Evolutionary conservation across 2,113 vertebrate species (phyloP).

Genomic region (Asarcornis scutulata): DNA sequence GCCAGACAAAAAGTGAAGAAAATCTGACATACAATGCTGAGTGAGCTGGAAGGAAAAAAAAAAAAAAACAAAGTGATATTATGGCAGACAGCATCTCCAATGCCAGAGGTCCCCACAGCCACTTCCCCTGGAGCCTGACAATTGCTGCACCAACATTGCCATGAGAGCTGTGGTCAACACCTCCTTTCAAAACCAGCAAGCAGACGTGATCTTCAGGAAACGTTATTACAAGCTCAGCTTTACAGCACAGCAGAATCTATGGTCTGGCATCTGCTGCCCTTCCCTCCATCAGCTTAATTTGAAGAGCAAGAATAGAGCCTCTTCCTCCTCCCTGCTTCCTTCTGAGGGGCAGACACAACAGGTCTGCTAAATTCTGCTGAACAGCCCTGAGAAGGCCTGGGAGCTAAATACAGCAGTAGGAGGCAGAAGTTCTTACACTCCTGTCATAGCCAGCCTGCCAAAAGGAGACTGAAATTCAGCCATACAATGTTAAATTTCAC

Average conservation of each 20-base stretch:
- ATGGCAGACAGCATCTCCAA: neutral
- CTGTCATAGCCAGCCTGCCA: neutral
- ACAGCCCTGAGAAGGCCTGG: neutral
- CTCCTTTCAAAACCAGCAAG: neutral
- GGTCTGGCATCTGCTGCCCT: neutral
- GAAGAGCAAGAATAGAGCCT: neutral
- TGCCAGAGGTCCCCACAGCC: too few species aligned
- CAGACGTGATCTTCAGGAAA: neutral
- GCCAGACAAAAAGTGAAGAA: too few species aligned
- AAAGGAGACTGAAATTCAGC: neutral
- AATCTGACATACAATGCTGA: accelerated
- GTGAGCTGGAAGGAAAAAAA: neutral
- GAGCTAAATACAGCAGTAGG: neutral
- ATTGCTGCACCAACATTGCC: neutral
- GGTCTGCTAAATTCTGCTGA: neutral
- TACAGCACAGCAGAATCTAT: neutral
- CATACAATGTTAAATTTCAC: accelerated
- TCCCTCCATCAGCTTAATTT: neutral
- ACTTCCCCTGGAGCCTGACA: neutral
- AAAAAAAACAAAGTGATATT: neutral
- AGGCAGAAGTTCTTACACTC: neutral
- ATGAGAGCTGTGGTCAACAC: neutral
- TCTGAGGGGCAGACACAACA: accelerated
- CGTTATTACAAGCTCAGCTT: neutral
- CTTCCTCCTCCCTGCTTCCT: neutral